phyloP scores from a whole-genome alignment of 37 sponge, comb jelly and placozoan genomes.

The Haliclona indistincta region DNA sequence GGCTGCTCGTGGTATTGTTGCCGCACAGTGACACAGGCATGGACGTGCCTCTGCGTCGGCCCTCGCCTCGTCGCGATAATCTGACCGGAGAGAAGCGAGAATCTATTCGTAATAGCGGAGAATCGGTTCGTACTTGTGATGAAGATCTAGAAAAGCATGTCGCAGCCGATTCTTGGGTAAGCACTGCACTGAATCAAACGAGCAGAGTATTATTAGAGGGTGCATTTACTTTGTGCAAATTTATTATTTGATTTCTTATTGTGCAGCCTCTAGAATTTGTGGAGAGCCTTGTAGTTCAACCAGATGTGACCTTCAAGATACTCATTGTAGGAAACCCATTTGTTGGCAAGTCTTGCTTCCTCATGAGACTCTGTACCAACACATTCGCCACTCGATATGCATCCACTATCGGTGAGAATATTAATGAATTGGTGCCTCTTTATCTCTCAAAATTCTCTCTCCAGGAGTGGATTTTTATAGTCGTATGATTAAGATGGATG shows the following conservation, averaged over 20 bases:
- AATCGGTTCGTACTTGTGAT: too few relatives aligned
- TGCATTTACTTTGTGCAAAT: neutral
- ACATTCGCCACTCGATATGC: constrained; percentile 64
- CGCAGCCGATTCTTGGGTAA: too few relatives aligned
- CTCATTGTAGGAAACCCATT: constrained; percentile 75
- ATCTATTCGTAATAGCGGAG: neutral
- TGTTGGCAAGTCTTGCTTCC: constrained; percentile 83
- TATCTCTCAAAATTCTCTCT: too few relatives aligned
- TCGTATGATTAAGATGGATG: constrained; percentile 39
- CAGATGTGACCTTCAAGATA: constrained; percentile 67
- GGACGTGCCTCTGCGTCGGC: too few relatives aligned
- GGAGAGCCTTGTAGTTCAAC: constrained; percentile 38
- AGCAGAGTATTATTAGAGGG: neutral
- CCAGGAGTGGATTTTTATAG: constrained; percentile 68
- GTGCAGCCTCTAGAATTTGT: constrained; percentile 45
- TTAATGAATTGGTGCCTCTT: neutral
- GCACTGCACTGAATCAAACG: too few relatives aligned
- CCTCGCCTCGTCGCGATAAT: constrained; percentile 29
- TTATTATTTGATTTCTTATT: neutral
- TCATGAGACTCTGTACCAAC: constrained; percentile 73
- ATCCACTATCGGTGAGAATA: constrained; percentile 74
- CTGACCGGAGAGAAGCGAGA: constrained; percentile 22
- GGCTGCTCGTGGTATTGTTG: too few relatives aligned
- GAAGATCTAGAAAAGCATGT: too few relatives aligned
- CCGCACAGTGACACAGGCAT: too few relatives aligned